A percentile compares a stretch with the other conserved stretches of the same genome.
These are phyloP conservation scores for Enchytraeus crypticus DNA, from an alignment of 2,888 invertebrate species.

Conservation along the genomic window DNA sequence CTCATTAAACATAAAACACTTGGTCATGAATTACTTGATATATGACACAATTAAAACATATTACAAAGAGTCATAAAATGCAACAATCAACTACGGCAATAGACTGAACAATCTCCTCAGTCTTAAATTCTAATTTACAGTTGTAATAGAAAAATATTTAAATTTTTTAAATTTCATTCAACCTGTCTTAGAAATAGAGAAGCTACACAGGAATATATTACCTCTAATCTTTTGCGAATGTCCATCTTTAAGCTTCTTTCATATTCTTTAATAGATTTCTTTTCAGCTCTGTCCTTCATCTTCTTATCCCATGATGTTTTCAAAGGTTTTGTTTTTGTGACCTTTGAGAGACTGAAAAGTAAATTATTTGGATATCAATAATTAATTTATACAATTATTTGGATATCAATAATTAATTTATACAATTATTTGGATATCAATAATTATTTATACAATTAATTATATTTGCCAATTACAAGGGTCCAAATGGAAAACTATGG, in stretches of 20 bases:
- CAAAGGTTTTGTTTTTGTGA: background rate
- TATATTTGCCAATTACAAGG: too few relatives aligned
- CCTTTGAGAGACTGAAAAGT: background rate
- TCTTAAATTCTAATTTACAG: too few relatives aligned
- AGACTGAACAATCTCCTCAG: background rate
- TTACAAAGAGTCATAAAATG: background rate
- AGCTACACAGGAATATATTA: background rate
- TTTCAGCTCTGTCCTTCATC: background rate
- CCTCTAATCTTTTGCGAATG: background rate
- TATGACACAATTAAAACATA: background rate
- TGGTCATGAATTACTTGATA: too few relatives aligned
- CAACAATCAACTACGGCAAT: background rate
- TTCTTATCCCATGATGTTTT: background rate
- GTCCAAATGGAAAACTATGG: too few relatives aligned
- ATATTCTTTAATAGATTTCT: background rate
- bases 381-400: too few relatives aligned
- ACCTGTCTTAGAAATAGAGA: background rate
- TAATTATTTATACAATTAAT: too few relatives aligned
- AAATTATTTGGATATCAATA: too few relatives aligned
- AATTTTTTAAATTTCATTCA: background rate
- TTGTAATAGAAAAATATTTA: too few relatives aligned
- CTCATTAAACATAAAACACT: too few relatives aligned
- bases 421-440: too few relatives aligned
- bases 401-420: too few relatives aligned
- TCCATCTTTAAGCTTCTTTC: background rate